These are phyloP conservation scores for Ascidia mentula DNA, from an alignment of 23 tunicate genomes.

Conservation along the genomic window DNA sequence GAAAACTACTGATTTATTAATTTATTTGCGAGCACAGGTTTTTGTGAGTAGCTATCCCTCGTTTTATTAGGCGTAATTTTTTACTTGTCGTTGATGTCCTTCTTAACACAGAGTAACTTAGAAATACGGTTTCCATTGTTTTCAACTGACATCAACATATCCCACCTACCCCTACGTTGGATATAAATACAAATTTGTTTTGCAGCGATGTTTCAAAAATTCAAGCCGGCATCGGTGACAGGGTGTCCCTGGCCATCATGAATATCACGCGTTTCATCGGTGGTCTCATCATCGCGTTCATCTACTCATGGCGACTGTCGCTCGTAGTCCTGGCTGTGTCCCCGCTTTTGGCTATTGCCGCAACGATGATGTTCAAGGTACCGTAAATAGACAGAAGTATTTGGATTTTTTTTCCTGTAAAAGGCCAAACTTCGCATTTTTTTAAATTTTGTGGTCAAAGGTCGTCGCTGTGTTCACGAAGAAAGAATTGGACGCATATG, in stretches of 20 bases:
- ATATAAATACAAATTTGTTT: too few relatives aligned
- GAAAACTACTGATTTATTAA: not conserved
- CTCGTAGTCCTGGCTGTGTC: slow-evolving; percentile 84
- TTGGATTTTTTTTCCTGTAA: too few relatives aligned
- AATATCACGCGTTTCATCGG: slow-evolving; percentile 60
- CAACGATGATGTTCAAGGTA: slow-evolving; percentile 83
- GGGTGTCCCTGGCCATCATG: slow-evolving; percentile 87
- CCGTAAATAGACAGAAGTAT: too few relatives aligned
- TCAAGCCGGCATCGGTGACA: slow-evolving; percentile 93
- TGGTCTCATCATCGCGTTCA: slow-evolving; percentile 83
- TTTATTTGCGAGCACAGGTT: not conserved
- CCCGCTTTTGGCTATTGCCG: slow-evolving; percentile 70
- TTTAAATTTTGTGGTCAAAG: slow-evolving; percentile 28
- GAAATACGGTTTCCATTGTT: too few relatives aligned
- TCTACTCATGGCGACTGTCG: slow-evolving; percentile 87
- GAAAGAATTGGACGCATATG: slow-evolving; percentile 94
- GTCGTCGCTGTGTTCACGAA: slow-evolving; percentile 76
- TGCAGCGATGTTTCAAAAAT: slow-evolving; percentile 84
- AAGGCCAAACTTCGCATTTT: too few relatives aligned
- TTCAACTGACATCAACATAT: too few relatives aligned
- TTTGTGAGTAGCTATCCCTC: not conserved
- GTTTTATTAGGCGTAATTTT: not conserved
- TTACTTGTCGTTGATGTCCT: too few relatives aligned
- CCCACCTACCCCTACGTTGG: too few relatives aligned
- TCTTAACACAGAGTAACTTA: too few relatives aligned